phyloP scores from a whole-genome alignment of 2,797 vertebrate genomes.

The Ptychadena robeensis region DNA sequence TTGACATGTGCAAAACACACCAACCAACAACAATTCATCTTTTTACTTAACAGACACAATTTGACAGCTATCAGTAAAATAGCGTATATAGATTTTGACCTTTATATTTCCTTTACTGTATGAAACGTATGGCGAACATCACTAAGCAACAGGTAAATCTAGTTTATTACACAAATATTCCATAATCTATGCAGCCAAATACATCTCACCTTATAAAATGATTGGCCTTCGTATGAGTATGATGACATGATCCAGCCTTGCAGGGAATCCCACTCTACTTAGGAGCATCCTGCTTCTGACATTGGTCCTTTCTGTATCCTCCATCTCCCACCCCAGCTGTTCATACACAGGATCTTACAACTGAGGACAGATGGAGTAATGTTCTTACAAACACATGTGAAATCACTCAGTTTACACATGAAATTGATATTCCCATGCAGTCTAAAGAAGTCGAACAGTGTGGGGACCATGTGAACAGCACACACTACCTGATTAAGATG shows the following conservation, averaged over 20 bases:
- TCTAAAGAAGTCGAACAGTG: slow-evolving; percentile 33
- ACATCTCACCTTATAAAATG: slow-evolving; percentile 18
- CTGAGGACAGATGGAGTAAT: slow-evolving; percentile 8
- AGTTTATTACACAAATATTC: not conserved
- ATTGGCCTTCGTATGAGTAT: not conserved
- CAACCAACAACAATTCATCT: not conserved
- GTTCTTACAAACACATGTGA: slow-evolving; percentile 41
- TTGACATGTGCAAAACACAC: not conserved
- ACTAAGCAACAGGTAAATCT: not conserved
- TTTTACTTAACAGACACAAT: not conserved
- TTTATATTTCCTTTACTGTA: not conserved
- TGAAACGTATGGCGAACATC: not conserved
- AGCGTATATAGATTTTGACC: not conserved
- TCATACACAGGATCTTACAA: not conserved
- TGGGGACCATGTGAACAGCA: slow-evolving; percentile 12
- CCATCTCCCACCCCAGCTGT: not conserved
- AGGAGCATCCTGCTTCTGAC: slow-evolving; percentile 1
- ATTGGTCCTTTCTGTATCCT: not conserved
- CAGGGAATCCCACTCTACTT: slow-evolving; percentile 26
- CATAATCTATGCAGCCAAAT: not conserved
- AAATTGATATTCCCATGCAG: slow-evolving; percentile 40
- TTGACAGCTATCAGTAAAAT: not conserved
- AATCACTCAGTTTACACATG: slow-evolving; percentile 52
- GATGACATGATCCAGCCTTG: not conserved
- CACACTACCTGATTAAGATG: slow-evolving; percentile 1